These are phyloP conservation scores for Rhamphomyia laevipes DNA, from an alignment of 2,888 invertebrate genomes.

Conservation along the genomic window DNA sequence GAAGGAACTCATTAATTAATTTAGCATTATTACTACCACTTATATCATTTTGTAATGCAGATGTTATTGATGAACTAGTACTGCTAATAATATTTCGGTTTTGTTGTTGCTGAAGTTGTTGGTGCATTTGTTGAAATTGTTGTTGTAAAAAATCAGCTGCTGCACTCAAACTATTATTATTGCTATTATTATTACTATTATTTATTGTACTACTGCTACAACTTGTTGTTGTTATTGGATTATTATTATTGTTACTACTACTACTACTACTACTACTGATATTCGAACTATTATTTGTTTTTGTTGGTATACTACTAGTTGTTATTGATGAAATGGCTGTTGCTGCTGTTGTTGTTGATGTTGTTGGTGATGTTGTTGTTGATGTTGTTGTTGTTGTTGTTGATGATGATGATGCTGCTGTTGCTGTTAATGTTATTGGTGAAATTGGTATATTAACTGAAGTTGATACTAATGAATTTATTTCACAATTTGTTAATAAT, in stretches of 20 bases:
- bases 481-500: not conserved
- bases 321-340: slow-evolving; percentile 19
- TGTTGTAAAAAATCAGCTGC: slow-evolving; percentile 14
- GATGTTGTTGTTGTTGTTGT: slow-evolving; percentile 3
- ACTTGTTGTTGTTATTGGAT: not conserved
- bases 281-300: not conserved
- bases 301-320: slow-evolving; percentile 5
- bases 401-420: slow-evolving; percentile 16
- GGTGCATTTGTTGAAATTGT: slow-evolving; percentile 16
- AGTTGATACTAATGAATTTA: not conserved
- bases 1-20: slow-evolving; percentile 33
- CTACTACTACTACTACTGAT: slow-evolving; percentile 5
- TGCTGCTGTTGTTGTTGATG: slow-evolving; percentile 18
- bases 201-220: not conserved
- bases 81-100: slow-evolving; percentile 16
- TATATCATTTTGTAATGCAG: slow-evolving; percentile 14
- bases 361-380: slow-evolving; percentile 23
- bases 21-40: slow-evolving; percentile 26
- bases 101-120: slow-evolving; percentile 8
- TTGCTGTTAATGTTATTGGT: slow-evolving; percentile 23
- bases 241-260: not conserved
- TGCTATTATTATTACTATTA: not conserved
- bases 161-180: not conserved
- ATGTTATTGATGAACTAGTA: slow-evolving; percentile 33
- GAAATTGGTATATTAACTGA: slow-evolving; percentile 22